These are phyloP conservation scores for Falco punctatus DNA, from an alignment of 2,113 vertebrate species.

Conservation along the genomic window DNA sequence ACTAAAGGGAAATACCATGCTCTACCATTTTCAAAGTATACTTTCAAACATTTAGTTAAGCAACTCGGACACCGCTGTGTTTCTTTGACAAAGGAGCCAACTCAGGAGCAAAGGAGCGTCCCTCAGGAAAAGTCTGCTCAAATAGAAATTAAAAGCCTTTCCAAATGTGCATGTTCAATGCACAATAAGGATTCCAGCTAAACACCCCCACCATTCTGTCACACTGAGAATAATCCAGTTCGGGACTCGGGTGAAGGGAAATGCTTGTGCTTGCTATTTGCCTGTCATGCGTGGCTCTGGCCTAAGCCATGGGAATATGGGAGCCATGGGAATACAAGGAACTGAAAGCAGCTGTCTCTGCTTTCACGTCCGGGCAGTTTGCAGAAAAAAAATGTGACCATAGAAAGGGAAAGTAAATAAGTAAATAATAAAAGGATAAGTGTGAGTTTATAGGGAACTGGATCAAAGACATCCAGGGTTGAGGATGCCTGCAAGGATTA, in stretches of 20 bases:
- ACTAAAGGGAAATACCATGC: neutral
- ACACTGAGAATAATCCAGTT: neutral
- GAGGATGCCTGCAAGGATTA: neutral
- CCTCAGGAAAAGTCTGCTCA: neutral
- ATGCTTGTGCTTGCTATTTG: neutral
- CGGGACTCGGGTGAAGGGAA: neutral
- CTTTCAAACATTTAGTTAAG: neutral
- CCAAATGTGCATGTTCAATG: neutral
- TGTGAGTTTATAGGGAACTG: neutral
- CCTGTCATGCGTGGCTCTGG: neutral
- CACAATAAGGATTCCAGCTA: neutral
- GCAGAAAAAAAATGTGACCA: neutral
- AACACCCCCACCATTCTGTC: neutral
- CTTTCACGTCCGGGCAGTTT: neutral
- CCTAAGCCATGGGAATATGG: neutral
- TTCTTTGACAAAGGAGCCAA: neutral
- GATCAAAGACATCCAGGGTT: neutral
- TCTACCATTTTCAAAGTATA: neutral
- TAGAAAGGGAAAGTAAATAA: neutral
- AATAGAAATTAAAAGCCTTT: neutral
- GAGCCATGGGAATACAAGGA: neutral
- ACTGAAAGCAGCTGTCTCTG: neutral
- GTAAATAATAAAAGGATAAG: neutral
- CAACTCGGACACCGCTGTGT: fast-evolving
- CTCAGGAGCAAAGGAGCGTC: neutral